Conservation (phyloP, 2,797 vertebrate genomes). For the Epinephelus malabaricus region DNA sequence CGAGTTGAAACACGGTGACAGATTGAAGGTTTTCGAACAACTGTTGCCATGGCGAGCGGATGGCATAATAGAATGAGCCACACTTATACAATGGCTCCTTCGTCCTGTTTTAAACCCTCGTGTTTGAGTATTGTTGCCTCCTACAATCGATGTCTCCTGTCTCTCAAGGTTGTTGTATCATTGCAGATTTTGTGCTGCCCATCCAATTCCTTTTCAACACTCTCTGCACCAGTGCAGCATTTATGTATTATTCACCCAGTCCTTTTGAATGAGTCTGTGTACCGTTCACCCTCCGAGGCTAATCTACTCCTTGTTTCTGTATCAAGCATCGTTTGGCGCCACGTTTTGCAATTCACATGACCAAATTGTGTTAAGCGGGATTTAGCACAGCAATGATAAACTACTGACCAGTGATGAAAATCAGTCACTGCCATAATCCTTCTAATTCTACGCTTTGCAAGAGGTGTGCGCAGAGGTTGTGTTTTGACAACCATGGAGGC, state of each 20-base stretch:
- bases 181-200: slow-evolving; percentile 54
- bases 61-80: slow-evolving; percentile 50
- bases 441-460: slow-evolving; percentile 70
- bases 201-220: slow-evolving; percentile 54
- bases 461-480: slow-evolving; percentile 47
- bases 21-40: slow-evolving; percentile 49
- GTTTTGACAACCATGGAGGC: slow-evolving; percentile 60
- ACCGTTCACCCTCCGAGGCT: slow-evolving; percentile 61
- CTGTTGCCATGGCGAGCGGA: slow-evolving; percentile 68
- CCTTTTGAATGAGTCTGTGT: slow-evolving; percentile 59
- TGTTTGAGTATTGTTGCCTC: slow-evolving; percentile 64
- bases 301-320: slow-evolving; percentile 73
- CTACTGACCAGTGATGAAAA: slow-evolving; percentile 81
- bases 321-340: slow-evolving; percentile 59
- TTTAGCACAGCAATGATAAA: slow-evolving; percentile 80
- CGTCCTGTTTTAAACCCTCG: slow-evolving; percentile 58
- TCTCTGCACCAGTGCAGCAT: slow-evolving; percentile 55
- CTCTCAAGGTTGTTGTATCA: slow-evolving; percentile 74
- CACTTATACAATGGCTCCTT: slow-evolving; percentile 51
- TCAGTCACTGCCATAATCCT: slow-evolving; percentile 79
- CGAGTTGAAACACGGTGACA: slow-evolving; percentile 37
- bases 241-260: slow-evolving; percentile 70
- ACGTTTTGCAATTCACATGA: slow-evolving; percentile 75
- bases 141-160: slow-evolving; percentile 54
- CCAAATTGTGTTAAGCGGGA: slow-evolving; percentile 80